Conservation (phyloP, 1,140 invertebrate genomes). For the Nymphalis io region DNA sequence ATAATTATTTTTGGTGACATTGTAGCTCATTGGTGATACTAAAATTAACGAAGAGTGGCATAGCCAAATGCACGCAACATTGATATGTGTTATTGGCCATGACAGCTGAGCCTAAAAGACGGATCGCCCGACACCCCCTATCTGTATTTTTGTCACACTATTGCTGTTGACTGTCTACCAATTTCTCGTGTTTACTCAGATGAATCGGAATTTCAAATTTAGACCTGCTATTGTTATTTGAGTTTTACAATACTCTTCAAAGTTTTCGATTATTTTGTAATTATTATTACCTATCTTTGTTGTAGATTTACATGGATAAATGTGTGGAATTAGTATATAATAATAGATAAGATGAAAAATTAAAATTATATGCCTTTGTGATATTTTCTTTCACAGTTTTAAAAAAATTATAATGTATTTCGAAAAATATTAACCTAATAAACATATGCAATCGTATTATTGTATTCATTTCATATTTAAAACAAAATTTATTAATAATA, state of each 20-base stretch:
- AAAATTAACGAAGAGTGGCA: slow-evolving; percentile 49
- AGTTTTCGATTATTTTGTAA: too few species aligned
- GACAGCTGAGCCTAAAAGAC: slow-evolving; percentile 55
- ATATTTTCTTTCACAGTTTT: too few species aligned
- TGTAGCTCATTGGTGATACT: slow-evolving; percentile 23
- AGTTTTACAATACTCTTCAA: background rate
- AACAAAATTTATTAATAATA: slow-evolving; percentile 9
- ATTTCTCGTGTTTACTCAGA: slow-evolving; percentile 69
- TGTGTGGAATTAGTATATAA: too few species aligned
- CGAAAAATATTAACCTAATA: too few species aligned
- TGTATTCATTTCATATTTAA: background rate
- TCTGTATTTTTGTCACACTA: slow-evolving; percentile 67
- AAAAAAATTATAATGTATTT: too few species aligned
- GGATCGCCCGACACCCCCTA: slow-evolving; percentile 52
- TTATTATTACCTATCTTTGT: too few species aligned
- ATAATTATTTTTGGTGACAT: slow-evolving; percentile 7
- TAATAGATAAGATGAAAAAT: too few species aligned
- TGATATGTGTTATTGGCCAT: slow-evolving; percentile 73
- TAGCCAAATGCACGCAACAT: slow-evolving; percentile 72
- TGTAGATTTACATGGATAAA: too few species aligned
- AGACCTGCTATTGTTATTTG: slow-evolving; percentile 28
- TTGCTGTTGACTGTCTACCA: slow-evolving; percentile 41
- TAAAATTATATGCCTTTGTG: too few species aligned
- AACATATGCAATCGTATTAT: background rate
- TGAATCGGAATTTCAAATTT: slow-evolving; percentile 69